phyloP scores from a whole-genome alignment of 1,140 invertebrate genomes.

The Scylla paramamosain region DNA sequence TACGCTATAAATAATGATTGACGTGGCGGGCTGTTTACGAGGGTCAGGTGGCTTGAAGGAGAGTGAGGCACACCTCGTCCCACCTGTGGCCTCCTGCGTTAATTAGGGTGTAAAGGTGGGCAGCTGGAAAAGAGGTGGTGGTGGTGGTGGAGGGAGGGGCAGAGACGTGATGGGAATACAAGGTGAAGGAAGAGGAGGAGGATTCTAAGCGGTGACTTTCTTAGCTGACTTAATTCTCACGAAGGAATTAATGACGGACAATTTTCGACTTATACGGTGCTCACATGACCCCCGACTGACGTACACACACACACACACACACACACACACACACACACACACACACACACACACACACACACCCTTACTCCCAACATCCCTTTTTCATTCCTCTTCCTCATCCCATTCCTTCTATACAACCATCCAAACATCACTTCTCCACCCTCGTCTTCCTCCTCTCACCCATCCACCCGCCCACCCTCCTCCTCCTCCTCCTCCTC shows the following conservation, averaged over 20 bases:
- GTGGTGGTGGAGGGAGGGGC: neutral
- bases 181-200: neutral
- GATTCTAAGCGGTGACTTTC: no score
- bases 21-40: conserved; percentile 10
- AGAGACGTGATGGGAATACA: neutral
- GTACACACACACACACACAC: no score
- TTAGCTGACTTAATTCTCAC: no score
- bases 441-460: no score
- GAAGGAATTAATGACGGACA: no score
- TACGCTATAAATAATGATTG: conserved; percentile 24
- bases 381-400: neutral
- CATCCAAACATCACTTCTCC: no score
- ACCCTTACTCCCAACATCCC: neutral
- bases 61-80: neutral
- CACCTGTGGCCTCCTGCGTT: neutral
- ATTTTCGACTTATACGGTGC: no score
- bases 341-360: conserved; percentile 32
- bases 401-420: no score
- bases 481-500: no score
- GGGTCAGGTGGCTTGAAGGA: neutral
- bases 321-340: conserved; percentile 9
- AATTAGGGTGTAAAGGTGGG: neutral
- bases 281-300: no score
- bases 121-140: neutral
- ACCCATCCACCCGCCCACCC: no score